Evolutionary conservation across 2,113 vertebrate species (phyloP), one percentile per base, ranked within the genome.

Genomic region (Chaetorhynchus papuensis): DNA sequence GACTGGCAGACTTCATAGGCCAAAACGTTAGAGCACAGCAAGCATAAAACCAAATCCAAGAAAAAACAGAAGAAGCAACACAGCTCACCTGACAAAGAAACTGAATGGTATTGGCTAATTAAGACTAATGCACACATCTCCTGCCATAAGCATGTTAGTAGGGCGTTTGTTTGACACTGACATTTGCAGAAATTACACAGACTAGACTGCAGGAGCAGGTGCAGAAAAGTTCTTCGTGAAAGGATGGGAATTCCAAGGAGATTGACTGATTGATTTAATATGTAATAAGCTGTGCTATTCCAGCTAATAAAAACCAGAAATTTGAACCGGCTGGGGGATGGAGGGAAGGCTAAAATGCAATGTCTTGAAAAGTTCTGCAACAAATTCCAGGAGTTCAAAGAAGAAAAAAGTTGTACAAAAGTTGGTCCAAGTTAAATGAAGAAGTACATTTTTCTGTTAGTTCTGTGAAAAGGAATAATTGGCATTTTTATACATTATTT

Each of bases 261-360:
- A 44, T 4, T 54, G 27, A 35, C 15, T 56, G 37, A 56, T 37
- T 47, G 57, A 28, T 70, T 64, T 50, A 59, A 39, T 64, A 42
- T 47, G 30, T 20, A 82, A 78, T 27, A 69, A 93, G 33, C 10
- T 49, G 10, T 41, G 22, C 17, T 65, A 20, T 13, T 83, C 14
- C 37, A 49, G 9, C 19, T 69, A 70, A 35, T 39, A 21, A 64
- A 79, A 92, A 63, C 21, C 12, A 74, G n/a, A 39, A 61, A 63
- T 8, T 23, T 75, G 50, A 83, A 57, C 9, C 0, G 0, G 11
- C 9, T 39, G 39, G 39, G 42, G 31, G 7, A 1, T 24, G 13
- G 56, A 75, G 6, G 5, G 31, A 68, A 83, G 16, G 33, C 59
- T 74, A 47, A 83, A 96, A 84, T 22, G 1, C 27, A 65, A 53